Evolutionary conservation across 2,113 vertebrate genomes (phyloP).

Genomic region (Amia ocellicauda): DNA sequence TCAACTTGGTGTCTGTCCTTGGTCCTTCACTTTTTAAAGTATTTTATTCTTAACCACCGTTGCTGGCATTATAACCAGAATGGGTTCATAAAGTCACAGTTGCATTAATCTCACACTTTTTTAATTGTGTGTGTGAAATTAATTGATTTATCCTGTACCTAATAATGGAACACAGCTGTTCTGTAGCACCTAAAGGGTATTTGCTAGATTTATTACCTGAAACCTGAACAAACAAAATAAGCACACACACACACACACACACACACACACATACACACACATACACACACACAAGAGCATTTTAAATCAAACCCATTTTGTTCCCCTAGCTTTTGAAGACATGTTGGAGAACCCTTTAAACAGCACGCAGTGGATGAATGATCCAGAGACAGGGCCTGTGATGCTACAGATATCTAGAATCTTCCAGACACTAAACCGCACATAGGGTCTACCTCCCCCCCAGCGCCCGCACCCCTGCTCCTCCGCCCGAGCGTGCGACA

Average conservation of each 20-base stretch:
- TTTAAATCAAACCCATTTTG: slow-evolving; percentile 1
- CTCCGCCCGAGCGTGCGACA: background rate
- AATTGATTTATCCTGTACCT: background rate
- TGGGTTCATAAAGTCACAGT: background rate
- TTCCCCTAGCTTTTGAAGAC: slow-evolving; percentile 83
- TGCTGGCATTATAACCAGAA: no score
- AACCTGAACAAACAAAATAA: no score
- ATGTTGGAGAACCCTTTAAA: slow-evolving; percentile 98
- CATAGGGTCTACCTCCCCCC: slow-evolving; percentile 61
- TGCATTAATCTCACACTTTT: background rate
- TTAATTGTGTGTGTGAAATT: background rate
- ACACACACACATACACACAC: no score
- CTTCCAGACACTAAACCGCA: slow-evolving; percentile 98
- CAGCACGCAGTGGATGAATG: slow-evolving; percentile 99
- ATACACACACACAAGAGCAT: no score
- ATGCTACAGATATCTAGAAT: slow-evolving; percentile 98
- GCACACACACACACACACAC: no score
- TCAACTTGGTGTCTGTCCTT: no score
- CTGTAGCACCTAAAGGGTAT: no score
- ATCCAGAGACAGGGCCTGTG: slow-evolving; percentile 94
- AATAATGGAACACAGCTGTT: no score
- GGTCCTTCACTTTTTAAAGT: no score
- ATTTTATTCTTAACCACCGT: no score
- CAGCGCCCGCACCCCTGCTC: background rate
- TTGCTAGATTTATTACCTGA: no score